Evolutionary conservation across 2,113 vertebrate species (phyloP).

Genomic region (Haemorhous mexicanus): DNA sequence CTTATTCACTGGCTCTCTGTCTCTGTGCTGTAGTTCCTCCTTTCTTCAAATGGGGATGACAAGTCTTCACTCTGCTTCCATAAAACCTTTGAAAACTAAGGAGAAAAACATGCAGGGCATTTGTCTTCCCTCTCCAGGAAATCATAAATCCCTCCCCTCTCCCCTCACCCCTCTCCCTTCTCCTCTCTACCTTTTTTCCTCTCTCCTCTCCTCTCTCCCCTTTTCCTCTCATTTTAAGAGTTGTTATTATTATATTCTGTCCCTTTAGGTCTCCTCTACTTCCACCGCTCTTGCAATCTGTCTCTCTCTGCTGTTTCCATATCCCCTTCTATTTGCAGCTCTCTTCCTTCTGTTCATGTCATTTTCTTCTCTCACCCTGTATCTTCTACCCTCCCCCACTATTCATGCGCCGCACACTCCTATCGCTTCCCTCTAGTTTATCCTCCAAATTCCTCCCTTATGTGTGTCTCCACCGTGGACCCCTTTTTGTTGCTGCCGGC

Average conservation of each 20-base stretch:
- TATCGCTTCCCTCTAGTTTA: slow-evolving; percentile 23
- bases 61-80: not conserved
- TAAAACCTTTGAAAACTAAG: slow-evolving; percentile 7
- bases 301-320: slow-evolving; percentile 62
- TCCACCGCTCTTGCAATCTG: slow-evolving; percentile 41
- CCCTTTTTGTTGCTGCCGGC: not conserved
- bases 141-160: not conserved
- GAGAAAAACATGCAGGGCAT: not conserved
- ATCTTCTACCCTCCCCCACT: slow-evolving; percentile 55
- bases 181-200: not conserved
- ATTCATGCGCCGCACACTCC: not conserved
- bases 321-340: slow-evolving; percentile 62
- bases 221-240: not conserved
- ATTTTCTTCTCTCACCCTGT: slow-evolving; percentile 64
- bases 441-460: not conserved
- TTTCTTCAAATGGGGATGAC: not conserved
- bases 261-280: slow-evolving; percentile 55
- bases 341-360: slow-evolving; percentile 65
- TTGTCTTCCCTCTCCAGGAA: not conserved
- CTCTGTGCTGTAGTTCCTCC: not conserved
- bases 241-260: slow-evolving; percentile 50
- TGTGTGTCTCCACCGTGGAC: not conserved
- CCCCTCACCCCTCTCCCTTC: not conserved
- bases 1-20: not conserved
- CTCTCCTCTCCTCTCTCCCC: not conserved